phyloP scores from a whole-genome alignment of 1,140 invertebrate genomes.

The Nomia melanderi region DNA sequence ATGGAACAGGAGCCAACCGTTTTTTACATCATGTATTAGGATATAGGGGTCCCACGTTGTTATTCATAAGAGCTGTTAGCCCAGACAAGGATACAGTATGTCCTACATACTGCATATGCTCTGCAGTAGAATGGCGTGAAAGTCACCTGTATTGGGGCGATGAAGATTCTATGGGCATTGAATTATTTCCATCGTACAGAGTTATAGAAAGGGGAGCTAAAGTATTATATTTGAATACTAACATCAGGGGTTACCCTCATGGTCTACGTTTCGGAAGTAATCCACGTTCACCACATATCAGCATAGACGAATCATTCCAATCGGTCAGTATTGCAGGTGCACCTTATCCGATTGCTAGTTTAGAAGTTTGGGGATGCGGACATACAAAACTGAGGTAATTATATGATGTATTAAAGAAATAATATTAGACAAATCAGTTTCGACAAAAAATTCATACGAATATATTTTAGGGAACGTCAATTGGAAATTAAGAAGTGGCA shows the following conservation, averaged over 20 bases:
- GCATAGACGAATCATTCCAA: constrained; percentile 81
- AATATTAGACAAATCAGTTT: neutral
- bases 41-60: constrained; percentile 91
- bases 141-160: constrained; percentile 92
- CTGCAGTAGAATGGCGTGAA: constrained; percentile 92
- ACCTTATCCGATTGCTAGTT: constrained; percentile 81
- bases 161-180: constrained; percentile 88
- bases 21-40: constrained; percentile 93
- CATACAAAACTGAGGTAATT: constrained; percentile 82
- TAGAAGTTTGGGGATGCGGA: constrained; percentile 94
- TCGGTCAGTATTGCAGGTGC: constrained; percentile 78
- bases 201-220: constrained; percentile 87
- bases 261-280: constrained; percentile 91
- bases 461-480: constrained; percentile 86
- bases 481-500: constrained; percentile 95
- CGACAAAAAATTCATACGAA: neutral
- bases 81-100: constrained; percentile 80
- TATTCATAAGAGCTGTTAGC: constrained; percentile 84
- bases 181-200: constrained; percentile 88
- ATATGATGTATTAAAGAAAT: neutral
- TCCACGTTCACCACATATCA: constrained; percentile 87
- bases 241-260: constrained; percentile 91
- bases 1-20: constrained; percentile 92
- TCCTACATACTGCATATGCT: constrained; percentile 88
- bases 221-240: constrained; percentile 91